phyloP scores from a whole-genome alignment of 2,888 invertebrate genomes.

The Psylliodes chrysocephalus region DNA sequence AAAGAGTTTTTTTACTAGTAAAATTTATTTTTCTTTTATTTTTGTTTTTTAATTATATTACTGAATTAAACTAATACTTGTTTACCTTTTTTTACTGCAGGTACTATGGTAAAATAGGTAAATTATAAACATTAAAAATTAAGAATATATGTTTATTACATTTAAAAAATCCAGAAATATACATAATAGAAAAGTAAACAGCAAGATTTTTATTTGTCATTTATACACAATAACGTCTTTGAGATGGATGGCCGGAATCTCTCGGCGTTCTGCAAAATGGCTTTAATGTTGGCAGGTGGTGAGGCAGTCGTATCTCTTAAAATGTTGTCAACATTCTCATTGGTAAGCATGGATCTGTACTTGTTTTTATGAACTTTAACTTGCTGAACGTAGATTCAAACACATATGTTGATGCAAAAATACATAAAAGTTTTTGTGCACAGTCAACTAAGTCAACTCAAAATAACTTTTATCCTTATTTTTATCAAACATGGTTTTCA shows the following conservation, averaged over 20 bases:
- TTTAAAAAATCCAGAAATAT: too few relatives aligned
- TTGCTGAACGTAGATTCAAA: too few relatives aligned
- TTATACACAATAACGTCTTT: slow-evolving; percentile 1
- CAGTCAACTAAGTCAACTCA: slow-evolving; percentile 11
- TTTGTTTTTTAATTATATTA: not conserved
- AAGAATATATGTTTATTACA: too few relatives aligned
- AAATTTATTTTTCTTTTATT: not conserved
- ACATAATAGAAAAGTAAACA: slow-evolving; percentile 1
- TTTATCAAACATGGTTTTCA: slow-evolving; percentile 1
- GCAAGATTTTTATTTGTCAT: slow-evolving; percentile 9
- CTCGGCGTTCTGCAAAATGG: too few relatives aligned
- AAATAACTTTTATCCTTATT: not conserved
- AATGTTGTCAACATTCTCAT: slow-evolving; percentile 10
- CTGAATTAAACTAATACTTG: slow-evolving; percentile 4
- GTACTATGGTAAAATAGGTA: slow-evolving; percentile 4
- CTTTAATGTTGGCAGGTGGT: slow-evolving; percentile 6
- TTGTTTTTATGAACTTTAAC: too few relatives aligned
- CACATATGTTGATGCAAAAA: too few relatives aligned
- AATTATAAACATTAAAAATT: slow-evolving; percentile 7
- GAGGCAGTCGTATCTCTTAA: not conserved
- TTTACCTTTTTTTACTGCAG: not conserved
- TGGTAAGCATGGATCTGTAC: too few relatives aligned
- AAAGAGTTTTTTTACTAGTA: not conserved
- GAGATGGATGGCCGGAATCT: slow-evolving; percentile 2
- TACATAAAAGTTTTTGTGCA: too few relatives aligned